These are phyloP conservation scores for Teleopsis dalmanni DNA, from an alignment of 1,140 invertebrate genomes.

Conservation along the genomic window DNA sequence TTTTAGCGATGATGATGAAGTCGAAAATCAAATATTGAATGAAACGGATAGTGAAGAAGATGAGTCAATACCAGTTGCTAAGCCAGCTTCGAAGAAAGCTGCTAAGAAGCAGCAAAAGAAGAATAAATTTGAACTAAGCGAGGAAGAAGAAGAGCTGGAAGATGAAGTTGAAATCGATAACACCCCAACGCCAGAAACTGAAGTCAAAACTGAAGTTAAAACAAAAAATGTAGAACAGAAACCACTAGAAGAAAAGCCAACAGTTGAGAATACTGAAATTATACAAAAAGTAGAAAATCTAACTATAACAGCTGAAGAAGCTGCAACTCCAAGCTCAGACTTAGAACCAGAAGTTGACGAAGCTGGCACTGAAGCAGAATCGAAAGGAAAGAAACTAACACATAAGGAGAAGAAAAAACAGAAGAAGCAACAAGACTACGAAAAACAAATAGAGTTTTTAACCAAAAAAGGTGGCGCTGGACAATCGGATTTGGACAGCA, in stretches of 20 bases:
- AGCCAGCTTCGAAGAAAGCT: conserved; percentile 25
- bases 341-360: conserved; percentile 8
- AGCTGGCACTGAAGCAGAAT: conserved; percentile 16
- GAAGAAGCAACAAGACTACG: conserved; percentile 87
- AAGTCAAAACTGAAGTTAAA: conserved; percentile 15
- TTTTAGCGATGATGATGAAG: conserved; percentile 24
- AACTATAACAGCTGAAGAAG: conserved; percentile 14
- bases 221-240: conserved; percentile 14
- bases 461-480: conserved; percentile 82
- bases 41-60: conserved; percentile 18
- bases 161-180: conserved; percentile 12
- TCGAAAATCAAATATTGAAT: conserved; percentile 10
- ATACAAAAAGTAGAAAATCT: conserved; percentile 10
- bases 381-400: conserved; percentile 67
- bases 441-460: conserved; percentile 82
- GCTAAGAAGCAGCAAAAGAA: conserved; percentile 32
- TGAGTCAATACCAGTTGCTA: conserved; percentile 12
- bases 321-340: neutral
- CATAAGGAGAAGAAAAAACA: conserved; percentile 94
- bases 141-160: conserved; percentile 6
- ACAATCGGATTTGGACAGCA: conserved; percentile 80
- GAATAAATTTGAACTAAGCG: conserved; percentile 27
- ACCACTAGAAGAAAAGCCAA: conserved; percentile 17
- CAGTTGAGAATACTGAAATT: neutral
- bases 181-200: conserved; percentile 7